These are phyloP conservation scores for Ictidomys tridecemlineatus DNA, from an alignment of 2,113 vertebrate genomes.

Conservation along the genomic window DNA sequence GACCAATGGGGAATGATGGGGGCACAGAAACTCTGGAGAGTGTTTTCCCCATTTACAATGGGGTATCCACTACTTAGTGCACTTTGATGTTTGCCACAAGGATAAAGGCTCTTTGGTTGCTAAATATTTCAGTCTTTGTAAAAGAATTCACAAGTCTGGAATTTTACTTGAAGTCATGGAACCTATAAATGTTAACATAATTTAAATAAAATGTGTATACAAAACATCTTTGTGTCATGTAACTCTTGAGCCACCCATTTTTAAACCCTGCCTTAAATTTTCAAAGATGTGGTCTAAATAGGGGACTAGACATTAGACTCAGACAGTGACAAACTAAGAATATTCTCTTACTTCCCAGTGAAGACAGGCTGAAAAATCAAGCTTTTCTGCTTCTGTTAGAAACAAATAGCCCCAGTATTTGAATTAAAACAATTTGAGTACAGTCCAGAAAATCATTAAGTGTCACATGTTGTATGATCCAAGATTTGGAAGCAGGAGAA, in stretches of 20 bases:
- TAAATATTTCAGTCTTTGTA: neutral
- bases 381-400: neutral
- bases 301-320: neutral
- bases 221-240: neutral
- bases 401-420: neutral
- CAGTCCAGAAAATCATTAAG: neutral
- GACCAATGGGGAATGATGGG: rapidly evolving
- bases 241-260: neutral
- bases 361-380: neutral
- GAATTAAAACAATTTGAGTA: neutral
- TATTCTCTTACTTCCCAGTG: neutral
- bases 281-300: neutral
- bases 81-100: rapidly evolving
- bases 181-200: neutral
- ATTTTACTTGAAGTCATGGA: neutral
- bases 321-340: neutral
- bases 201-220: neutral
- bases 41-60: rapidly evolving
- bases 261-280: neutral
- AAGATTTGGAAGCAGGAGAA: neutral
- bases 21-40: neutral
- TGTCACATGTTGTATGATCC: neutral
- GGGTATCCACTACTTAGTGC: neutral
- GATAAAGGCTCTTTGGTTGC: neutral
- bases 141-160: neutral